phyloP scores from a whole-genome alignment of 1,140 invertebrate species.

The Globodera ellingtonae region DNA sequence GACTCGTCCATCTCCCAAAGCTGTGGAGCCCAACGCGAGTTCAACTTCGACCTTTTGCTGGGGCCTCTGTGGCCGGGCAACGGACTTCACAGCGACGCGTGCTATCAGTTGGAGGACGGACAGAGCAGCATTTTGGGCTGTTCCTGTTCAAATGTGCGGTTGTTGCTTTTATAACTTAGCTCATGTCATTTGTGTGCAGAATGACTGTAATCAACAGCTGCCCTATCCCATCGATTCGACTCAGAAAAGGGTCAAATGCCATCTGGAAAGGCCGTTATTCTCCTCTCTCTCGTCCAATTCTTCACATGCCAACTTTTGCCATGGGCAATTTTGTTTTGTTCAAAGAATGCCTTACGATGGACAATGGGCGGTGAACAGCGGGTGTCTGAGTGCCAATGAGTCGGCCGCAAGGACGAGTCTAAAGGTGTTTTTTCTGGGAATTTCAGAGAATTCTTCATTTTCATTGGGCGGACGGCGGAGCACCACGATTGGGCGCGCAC shows the following conservation, averaged over 20 bases:
- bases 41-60: conserved; percentile 43
- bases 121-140: conserved; percentile 33
- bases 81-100: conserved; percentile 36
- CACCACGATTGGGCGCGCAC: too few species aligned
- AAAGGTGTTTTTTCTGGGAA: conserved; percentile 10
- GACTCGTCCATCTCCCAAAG: conserved; percentile 28
- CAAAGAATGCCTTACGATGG: conserved; percentile 36
- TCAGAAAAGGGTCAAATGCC: conserved; percentile 28
- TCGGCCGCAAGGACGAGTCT: conserved; percentile 10
- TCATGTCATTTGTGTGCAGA: conserved; percentile 23
- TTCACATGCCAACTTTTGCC: conserved; percentile 31
- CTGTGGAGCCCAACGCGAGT: conserved; percentile 38
- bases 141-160: conserved; percentile 32
- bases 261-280: conserved; percentile 8
- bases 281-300: conserved; percentile 9
- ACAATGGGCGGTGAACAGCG: conserved; percentile 24
- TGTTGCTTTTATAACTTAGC: background rate
- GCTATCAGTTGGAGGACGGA: conserved; percentile 33
- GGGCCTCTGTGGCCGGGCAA: conserved; percentile 39
- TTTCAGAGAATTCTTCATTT: conserved; percentile 16
- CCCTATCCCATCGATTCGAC: conserved; percentile 35
- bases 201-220: conserved; percentile 38
- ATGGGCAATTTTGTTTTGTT: conserved; percentile 43
- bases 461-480: background rate
- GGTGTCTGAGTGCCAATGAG: conserved; percentile 25